Conservation (phyloP, 92 coral and sea anemone species). For the Metridium senile region DNA sequence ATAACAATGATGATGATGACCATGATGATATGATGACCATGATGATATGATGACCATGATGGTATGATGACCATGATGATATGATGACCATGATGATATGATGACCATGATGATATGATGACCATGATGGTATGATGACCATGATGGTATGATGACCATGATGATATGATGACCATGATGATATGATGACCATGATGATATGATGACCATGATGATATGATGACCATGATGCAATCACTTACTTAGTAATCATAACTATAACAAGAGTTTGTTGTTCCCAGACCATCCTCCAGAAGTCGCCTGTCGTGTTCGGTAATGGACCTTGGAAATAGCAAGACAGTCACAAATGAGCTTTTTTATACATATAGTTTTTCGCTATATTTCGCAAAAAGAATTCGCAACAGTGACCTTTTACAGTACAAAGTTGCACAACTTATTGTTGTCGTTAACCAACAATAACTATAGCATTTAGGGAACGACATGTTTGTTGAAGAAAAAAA, state of each 20-base stretch:
- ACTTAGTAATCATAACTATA: conserved; percentile 94
- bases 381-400: too few relatives aligned
- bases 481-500: too few relatives aligned
- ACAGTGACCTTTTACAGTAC: too few relatives aligned
- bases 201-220: background rate
- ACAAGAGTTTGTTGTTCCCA: conserved; percentile 87
- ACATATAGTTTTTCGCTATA: too few relatives aligned
- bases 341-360: background rate
- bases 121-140: background rate
- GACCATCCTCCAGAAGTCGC: conserved; percentile 95
- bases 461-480: too few relatives aligned
- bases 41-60: too few relatives aligned
- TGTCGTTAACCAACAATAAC: too few relatives aligned
- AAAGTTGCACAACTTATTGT: too few relatives aligned
- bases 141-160: background rate
- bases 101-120: background rate
- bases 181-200: background rate
- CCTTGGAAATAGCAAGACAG: conserved; percentile 41
- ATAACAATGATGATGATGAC: too few relatives aligned
- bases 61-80: too few relatives aligned
- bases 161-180: background rate
- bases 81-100: too few relatives aligned
- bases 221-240: background rate
- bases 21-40: too few relatives aligned
- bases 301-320: conserved; percentile 81